Percentiles rank a stretch among this genome's conserved stretches.
phyloP scores from a whole-genome alignment of 2,888 invertebrate genomes.

The Drosophila heteroneura region DNA sequence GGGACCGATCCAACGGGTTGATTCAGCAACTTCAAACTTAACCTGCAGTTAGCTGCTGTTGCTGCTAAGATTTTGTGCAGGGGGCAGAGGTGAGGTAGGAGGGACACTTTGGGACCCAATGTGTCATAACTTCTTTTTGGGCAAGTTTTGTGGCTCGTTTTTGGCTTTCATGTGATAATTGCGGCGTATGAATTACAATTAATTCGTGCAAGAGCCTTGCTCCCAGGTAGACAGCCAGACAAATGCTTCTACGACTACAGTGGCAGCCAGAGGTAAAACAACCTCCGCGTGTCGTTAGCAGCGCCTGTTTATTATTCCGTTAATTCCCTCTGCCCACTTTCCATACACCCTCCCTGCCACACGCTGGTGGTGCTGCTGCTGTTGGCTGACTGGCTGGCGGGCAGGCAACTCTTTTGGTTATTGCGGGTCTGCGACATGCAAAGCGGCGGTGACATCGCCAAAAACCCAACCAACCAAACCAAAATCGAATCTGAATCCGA shows the following conservation, averaged over 20 bases:
- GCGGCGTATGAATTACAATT: constrained; percentile 85
- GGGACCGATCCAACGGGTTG: constrained; percentile 29
- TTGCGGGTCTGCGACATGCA: constrained; percentile 74
- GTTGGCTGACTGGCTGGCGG: constrained; percentile 1
- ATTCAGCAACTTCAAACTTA: constrained; percentile 63
- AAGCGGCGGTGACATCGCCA: constrained; percentile 80
- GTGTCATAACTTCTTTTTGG: constrained; percentile 33
- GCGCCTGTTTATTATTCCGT: constrained; percentile 83
- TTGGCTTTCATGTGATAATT: constrained; percentile 83
- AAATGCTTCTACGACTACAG: constrained; percentile 32
- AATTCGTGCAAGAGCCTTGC: constrained; percentile 80
- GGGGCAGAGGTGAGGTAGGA: background rate
- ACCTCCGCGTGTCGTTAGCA: constrained; percentile 81
- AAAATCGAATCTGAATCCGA: constrained; percentile 15
- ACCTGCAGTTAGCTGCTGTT: constrained; percentile 25
- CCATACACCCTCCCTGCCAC: constrained; percentile 5
- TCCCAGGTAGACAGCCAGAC: constrained; percentile 50
- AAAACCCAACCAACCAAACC: constrained; percentile 45
- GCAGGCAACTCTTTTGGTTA: constrained; percentile 51
- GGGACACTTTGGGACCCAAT: constrained; percentile 13
- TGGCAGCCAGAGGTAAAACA: constrained; percentile 38
- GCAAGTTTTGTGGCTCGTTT: constrained; percentile 40
- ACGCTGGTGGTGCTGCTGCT: background rate
- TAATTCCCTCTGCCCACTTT: constrained; percentile 62
- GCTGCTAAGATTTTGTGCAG: constrained; percentile 1